Evolutionary conservation across 2,888 invertebrate genomes (phyloP), one percentile per base, ranked within the genome.

Genomic region (Zhengitettix transpicula): DNA sequence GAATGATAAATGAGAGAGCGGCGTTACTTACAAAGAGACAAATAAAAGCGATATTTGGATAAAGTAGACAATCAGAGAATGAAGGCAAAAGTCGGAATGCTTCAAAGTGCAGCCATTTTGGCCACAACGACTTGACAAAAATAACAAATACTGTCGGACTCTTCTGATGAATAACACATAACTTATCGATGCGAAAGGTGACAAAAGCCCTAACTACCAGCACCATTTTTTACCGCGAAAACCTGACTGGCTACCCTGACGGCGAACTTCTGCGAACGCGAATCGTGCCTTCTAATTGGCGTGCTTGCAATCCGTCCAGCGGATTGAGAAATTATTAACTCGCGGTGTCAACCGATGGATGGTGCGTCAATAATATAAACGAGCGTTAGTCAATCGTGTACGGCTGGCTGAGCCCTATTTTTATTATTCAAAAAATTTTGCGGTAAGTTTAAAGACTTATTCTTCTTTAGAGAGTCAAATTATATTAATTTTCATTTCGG

Each of bases 141-240:
- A 40, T 55, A 55, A 57, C 44, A 55, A 55, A 58, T 55, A 42
- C 42, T 54, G 47, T 40, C 52, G 52, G 52, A 52, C 12, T 53
- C 54, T 16, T 7, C 54, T 55, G 52, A 58, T 58, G 58, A 52
- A 58, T 58, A 58, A 58, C 55, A 54, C 58, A 58, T 58, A 55
- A 58, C 44, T 40, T 55, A 58, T 54, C 28, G 40, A 55, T 55
- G 40, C 15, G 41, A 15, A 15, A 28, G 40, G 15, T n/a, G 10
- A 40, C 15, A 55, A 55, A 28, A 10, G n/a, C 15, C 55, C 55
- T 40, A 41, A n/a, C 55, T 40, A 55, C 55, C 28, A 9, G n/a
- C 54, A 17, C 10, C 15, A 54, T 9, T 14, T 9, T 14, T 15
- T n/a, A n/a, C 54, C 54, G 10, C 17, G 15, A 11, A 11, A 15